Conservation (phyloP, 2,113 vertebrate genomes). For the Lasiurus borealis region DNA sequence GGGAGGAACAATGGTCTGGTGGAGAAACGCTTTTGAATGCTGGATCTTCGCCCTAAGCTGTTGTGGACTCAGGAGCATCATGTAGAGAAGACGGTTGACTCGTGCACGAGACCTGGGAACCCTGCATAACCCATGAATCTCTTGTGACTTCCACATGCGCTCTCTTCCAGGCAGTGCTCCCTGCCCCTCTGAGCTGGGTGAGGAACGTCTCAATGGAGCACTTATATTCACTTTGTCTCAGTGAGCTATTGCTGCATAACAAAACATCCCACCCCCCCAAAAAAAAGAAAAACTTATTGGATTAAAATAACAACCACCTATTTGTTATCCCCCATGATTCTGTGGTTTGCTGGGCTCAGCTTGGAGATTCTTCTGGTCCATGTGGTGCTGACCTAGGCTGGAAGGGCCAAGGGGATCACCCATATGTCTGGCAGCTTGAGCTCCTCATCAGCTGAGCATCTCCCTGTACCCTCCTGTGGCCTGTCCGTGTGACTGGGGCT, state of each 20-base stretch:
- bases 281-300: too few relatives aligned
- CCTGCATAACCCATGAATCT: neutral
- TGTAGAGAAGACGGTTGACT: neutral
- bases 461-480: neutral
- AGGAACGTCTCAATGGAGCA: neutral
- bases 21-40: constrained; percentile 39
- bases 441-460: neutral
- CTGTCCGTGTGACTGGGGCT: neutral
- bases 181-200: neutral
- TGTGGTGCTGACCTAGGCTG: neutral
- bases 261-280: neutral
- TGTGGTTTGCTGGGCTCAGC: neutral
- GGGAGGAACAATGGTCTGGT: constrained; percentile 44
- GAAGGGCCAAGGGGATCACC: neutral
- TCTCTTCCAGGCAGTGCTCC: neutral
- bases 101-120: neutral
- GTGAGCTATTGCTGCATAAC: neutral
- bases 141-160: rapidly evolving
- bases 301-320: neutral
- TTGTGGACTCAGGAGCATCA: neutral
- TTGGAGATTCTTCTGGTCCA: neutral
- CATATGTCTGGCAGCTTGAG: neutral
- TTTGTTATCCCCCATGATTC: neutral
- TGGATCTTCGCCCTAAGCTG: neutral
- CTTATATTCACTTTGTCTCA: neutral